Percentiles rank a stretch among this genome's conserved stretches.
Conservation (phyloP, 2,888 invertebrate species). For the Neoitamus cyanurus region DNA sequence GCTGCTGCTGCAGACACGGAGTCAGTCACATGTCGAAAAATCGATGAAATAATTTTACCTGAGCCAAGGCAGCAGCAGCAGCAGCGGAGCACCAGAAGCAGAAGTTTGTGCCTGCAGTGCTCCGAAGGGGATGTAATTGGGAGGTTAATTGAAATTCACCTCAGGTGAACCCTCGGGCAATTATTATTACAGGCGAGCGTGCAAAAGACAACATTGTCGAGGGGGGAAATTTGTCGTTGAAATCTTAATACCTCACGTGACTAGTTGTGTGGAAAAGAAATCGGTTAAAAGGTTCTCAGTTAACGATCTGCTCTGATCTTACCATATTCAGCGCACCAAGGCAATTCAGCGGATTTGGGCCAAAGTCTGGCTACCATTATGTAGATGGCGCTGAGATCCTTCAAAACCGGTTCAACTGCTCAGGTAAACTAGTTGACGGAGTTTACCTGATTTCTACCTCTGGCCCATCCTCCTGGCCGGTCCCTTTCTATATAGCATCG, state of each 20-base stretch:
- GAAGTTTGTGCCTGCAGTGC: neutral
- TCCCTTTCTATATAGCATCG: neutral
- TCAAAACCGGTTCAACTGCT: neutral
- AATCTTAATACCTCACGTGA: constrained; percentile 47
- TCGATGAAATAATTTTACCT: constrained; percentile 28
- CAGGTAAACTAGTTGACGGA: neutral
- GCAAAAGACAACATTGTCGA: neutral
- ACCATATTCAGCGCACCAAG: neutral
- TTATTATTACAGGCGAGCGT: constrained; percentile 48
- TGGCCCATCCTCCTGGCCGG: neutral
- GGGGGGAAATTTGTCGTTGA: constrained; percentile 31
- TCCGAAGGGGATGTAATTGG: neutral
- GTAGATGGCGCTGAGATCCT: constrained; percentile 42
- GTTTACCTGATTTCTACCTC: neutral
- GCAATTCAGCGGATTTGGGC: constrained; percentile 31
- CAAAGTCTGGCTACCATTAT: constrained; percentile 41
- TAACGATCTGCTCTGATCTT: neutral
- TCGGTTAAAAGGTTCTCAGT: neutral
- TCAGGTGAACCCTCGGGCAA: constrained; percentile 40
- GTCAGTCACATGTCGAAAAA: constrained; percentile 40
- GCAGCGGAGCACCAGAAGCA: neutral
- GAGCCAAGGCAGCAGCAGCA: neutral
- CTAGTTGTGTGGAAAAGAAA: neutral
- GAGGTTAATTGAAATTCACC: constrained; percentile 29
- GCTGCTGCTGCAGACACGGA: neutral